Evolutionary conservation across 2,888 invertebrate species (phyloP), one percentile per base, ranked within the genome.

Genomic region (Coecobrya sp.): DNA sequence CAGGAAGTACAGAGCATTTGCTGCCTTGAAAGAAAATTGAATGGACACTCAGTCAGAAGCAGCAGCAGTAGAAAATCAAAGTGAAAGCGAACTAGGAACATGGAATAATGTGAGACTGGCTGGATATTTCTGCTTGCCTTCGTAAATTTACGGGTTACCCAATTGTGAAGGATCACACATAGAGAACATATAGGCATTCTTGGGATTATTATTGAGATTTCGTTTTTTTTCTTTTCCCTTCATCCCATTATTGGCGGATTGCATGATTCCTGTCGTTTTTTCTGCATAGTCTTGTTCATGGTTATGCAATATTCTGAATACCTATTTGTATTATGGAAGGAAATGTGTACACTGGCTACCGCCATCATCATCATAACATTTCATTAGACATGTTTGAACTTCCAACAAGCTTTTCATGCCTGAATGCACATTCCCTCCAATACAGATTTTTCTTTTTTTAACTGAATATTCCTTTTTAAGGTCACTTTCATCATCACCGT

Each of bases 181-280:
- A 3, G 16, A 27, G 65, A 13, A 25, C 25, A 22, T 19, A 36
- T 11, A 52, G 27, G 49, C 45, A 52, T 36, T 49, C 27, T 36
- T 52, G 52, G 73, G 70, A 70, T 70, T 86, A 73, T 86, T 86
- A 86, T 70, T 36, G 70, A 73, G 82, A 82, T 82, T 82, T 82
- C 5, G 68, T 68, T 42, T 25, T 73, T 27, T 30, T 52, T 49
- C 27, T 59, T 59, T 59, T n/a, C n/a, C n/a, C 27, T 81, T 27
- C 16, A 25, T 27, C 10, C n/a, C 59, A 73, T 87, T 87, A 87
- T 87, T 76, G 76, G 42, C 22, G 49, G 73, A 87, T 87, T 87
- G 87, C 87, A 87, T 87, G 87, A 73, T 85, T 62, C n/a, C 85
- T 85, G 13, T 16, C 7, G 7, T 85, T 45, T 65, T 22, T 30